A percentile compares a stretch with the other conserved stretches of the same genome.
Evolutionary conservation across 2,113 vertebrate genomes (phyloP).

Genomic region (Calyptomena viridis): DNA sequence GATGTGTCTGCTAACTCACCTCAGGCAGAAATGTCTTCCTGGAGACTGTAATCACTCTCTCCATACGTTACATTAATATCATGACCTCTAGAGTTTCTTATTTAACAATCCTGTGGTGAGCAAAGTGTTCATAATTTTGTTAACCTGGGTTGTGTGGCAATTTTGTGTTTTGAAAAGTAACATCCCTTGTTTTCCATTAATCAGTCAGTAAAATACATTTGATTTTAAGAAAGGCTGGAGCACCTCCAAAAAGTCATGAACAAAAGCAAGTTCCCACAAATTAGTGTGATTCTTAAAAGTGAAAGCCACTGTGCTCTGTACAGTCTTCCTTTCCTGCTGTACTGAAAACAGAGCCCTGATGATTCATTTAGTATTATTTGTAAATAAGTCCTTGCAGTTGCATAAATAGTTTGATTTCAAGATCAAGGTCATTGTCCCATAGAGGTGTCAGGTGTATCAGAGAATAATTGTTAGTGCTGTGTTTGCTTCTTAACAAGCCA

Average conservation of each 20-base stretch:
- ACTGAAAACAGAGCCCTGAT: not conserved
- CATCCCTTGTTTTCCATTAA: not conserved
- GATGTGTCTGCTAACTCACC: slow-evolving; percentile 46
- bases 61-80: not conserved
- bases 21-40: slow-evolving; percentile 32
- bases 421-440: not conserved
- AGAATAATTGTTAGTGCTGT: not conserved
- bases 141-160: not conserved
- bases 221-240: slow-evolving; percentile 5
- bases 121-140: not conserved
- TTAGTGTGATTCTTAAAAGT: not conserved
- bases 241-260: not conserved
- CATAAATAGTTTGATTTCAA: not conserved
- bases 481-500: not conserved
- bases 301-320: not conserved
- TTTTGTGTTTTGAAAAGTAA: slow-evolving; percentile 2
- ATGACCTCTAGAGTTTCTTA: slow-evolving; percentile 35
- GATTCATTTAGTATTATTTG: not conserved
- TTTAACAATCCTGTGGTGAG: not conserved
- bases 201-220: not conserved
- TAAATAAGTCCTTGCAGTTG: not conserved
- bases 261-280: not conserved
- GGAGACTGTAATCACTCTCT: slow-evolving; percentile 43
- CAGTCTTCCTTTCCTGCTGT: not conserved
- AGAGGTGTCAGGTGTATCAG: not conserved